A percentile compares a stretch with the other conserved stretches of the same genome.
Conservation (phyloP, 2,888 invertebrate genomes). For the Sarcophaga variegata region DNA sequence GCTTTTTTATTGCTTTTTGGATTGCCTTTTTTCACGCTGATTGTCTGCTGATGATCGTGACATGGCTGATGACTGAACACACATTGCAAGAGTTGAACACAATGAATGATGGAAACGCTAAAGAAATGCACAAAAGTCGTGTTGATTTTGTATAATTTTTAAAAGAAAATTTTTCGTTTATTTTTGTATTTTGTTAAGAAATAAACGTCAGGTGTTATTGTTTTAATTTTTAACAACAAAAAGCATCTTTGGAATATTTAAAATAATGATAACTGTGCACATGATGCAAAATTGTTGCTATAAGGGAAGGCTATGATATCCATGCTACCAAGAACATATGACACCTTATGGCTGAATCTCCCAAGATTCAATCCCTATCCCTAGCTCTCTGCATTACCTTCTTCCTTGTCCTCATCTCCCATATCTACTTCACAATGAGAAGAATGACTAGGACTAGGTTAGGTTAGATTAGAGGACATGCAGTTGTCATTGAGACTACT, state of each 20-base stretch:
- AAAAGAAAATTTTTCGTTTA: background rate
- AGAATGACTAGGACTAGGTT: too few relatives aligned
- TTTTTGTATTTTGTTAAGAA: background rate
- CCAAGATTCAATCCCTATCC: too few relatives aligned
- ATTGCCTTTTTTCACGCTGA: background rate
- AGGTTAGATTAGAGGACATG: too few relatives aligned
- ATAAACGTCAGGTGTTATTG: slow-evolving; percentile 3
- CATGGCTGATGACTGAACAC: slow-evolving; percentile 39
- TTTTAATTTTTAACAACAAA: background rate
- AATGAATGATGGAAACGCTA: background rate
- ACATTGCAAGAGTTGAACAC: slow-evolving; percentile 20
- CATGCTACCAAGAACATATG: too few relatives aligned
- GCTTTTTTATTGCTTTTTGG: slow-evolving; percentile 2
- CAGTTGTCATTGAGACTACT: too few relatives aligned
- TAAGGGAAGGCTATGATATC: too few relatives aligned
- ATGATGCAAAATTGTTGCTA: too few relatives aligned
- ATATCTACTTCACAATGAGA: too few relatives aligned
- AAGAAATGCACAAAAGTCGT: background rate
- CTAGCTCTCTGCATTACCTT: too few relatives aligned
- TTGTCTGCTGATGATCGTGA: slow-evolving; percentile 26
- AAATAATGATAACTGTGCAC: background rate
- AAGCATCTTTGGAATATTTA: background rate
- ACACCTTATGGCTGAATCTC: too few relatives aligned
- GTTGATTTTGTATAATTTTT: too few relatives aligned
- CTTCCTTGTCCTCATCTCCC: too few relatives aligned